Evolutionary conservation across 2,888 invertebrate genomes (phyloP), one percentile per base, ranked within the genome.

Genomic region (Lycophotia porphyrea): DNA sequence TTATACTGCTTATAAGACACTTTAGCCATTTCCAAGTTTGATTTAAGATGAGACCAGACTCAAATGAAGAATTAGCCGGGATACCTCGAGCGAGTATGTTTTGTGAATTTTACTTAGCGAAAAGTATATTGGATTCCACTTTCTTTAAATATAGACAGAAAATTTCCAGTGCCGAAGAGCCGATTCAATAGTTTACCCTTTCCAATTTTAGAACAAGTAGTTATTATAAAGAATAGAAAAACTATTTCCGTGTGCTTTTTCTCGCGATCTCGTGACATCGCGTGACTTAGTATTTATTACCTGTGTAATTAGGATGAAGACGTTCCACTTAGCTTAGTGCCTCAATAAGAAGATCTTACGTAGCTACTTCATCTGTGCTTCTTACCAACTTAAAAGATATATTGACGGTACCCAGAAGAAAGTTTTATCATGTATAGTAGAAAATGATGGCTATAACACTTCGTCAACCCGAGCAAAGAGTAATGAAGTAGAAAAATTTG

Each of bases 221-320:
- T 47, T 58, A 60, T 63, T 60, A 60, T 67, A 18, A 66, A 71
- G 39, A 65, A 77, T 15, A 72, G 71, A 63, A 76, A 64, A 64
- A 58, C 7, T 1, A 75, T 75, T 78, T 85, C 82, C 82, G 64
- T 34, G 55, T 84, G 64, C 42, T 81, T 73, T 76, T 71, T 60
- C 73, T 74, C 47, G 49, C 24, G 65, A 81, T 85, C 74, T 80
- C 78, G 80, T 68, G 84, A 85, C 83, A 85, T 87, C 84, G 86
- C 89, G 88, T 88, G 85, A 75, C 80, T 82, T 78, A 58, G 71
- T 77, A 76, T 74, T 77, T 55, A 63, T 66, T 71, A 75, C 82
- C 80, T 72, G 52, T 64, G 74, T 80, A 85, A 87, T 86, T 86
- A 87, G 83, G 79, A 84, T 75, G 71, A 65, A 18, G 70, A 82